These are phyloP conservation scores for Pocillopora meandrina DNA, from an alignment of 92 coral and sea anemone genomes.

Conservation along the genomic window DNA sequence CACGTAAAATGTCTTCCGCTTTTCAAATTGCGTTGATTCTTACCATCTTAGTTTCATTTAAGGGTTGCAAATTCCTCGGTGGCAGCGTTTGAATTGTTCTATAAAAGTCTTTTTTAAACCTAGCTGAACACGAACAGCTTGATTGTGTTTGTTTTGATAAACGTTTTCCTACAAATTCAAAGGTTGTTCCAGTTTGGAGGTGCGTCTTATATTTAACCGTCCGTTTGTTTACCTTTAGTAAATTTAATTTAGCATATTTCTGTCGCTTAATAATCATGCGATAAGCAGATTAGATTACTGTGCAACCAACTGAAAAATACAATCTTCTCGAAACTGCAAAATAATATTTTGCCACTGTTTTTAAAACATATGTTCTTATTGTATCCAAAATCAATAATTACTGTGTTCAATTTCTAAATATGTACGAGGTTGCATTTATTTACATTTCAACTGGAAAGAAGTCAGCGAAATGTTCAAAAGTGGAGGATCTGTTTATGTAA, in stretches of 20 bases:
- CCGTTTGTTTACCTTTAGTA: conserved; percentile 27
- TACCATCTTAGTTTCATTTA: not conserved
- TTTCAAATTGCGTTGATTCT: not conserved
- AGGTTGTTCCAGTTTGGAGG: not conserved
- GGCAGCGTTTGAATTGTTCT: not conserved
- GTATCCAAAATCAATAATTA: not conserved
- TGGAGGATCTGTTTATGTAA: not conserved
- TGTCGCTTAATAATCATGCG: conserved; percentile 28
- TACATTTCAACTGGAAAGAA: conserved; percentile 5
- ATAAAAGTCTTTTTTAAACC: too few species aligned
- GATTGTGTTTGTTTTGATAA: not conserved
- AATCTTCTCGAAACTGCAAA: not conserved
- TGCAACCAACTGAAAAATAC: not conserved
- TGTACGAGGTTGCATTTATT: not conserved
- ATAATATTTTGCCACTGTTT: not conserved
- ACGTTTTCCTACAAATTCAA: not conserved
- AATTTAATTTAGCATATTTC: not conserved
- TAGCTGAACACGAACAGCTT: not conserved
- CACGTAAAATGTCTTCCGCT: conserved; percentile 19
- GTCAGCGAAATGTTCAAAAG: conserved; percentile 9
- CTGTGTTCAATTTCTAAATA: not conserved
- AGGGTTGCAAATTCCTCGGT: not conserved
- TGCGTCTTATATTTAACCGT: conserved; percentile 20
- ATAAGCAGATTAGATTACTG: conserved; percentile 25
- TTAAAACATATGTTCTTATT: not conserved